Base-by-base conservation (phyloP, 2,888 invertebrate genomes). In the Amphiduros pacificus region DNA sequence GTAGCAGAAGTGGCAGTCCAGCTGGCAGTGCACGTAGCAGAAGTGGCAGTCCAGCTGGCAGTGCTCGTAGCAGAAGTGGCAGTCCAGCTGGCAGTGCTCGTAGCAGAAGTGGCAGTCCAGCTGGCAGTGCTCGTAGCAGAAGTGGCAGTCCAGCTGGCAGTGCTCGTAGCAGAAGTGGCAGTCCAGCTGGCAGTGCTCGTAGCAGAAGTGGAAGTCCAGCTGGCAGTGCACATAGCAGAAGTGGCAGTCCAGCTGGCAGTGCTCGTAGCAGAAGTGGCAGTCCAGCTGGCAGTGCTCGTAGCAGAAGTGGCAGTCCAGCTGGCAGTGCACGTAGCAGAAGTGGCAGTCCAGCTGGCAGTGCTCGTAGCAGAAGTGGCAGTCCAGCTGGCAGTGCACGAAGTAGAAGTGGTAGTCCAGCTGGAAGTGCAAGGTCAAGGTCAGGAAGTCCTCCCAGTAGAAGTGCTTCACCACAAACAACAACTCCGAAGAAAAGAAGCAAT, bases 11-110 rank as follows among this genome's bases (percentile, higher is more conserved):
- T 31, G 53, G 53, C 5, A 44, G 44, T 17, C 44, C 44, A 44
- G 44, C 53, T 53, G 53, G 53, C 4, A 53, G 31, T 53, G 9
- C 28, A 40, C 2, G 55, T 20, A 52, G 52, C 26, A 22, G 28
- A 26, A 49, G 49, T 29, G 56, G 3, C 1, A 57, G 56, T 22
- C 56, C 56, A 17, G 49, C 49, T 20, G 44, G 55, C 14, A 57
- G 48, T 20, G n/a, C n/a, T 22, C n/a, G 55, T 17, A 60, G 60
- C 17, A 50, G 58, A 26, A 50, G 51, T 50, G 58, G 9, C 1
- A 58, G 58, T 24, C 58, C 58, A 22, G 51, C 51, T 26, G 57
- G 57, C 22, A 57, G 57, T 49, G 11, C 3, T 6, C 27, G 57
- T 14, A 57, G 58, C 26, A 48, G 58, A 2, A 55, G 55, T 4